A percentile compares a stretch with the other conserved stretches of the same genome.
These are phyloP conservation scores for Potorous gilbertii DNA, from an alignment of 2,797 vertebrate genomes.

Conservation along the genomic window DNA sequence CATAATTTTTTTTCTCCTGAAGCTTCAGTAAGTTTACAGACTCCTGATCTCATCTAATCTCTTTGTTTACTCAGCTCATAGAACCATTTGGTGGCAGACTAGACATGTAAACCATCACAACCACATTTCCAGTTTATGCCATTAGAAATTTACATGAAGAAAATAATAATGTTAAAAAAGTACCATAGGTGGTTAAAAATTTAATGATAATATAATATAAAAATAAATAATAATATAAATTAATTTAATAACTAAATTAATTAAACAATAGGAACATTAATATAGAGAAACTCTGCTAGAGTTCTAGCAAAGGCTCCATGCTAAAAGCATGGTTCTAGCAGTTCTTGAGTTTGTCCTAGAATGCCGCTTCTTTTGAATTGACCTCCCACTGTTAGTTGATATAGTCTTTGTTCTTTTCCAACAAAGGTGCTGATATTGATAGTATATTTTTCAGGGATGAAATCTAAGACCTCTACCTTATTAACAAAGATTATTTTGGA, in stretches of 20 bases:
- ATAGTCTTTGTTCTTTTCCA: background rate
- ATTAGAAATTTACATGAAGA: background rate
- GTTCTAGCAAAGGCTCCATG: background rate
- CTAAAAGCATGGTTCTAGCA: background rate
- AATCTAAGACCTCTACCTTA: slow-evolving; percentile 5
- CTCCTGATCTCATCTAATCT: background rate
- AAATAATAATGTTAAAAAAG: background rate
- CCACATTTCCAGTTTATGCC: background rate
- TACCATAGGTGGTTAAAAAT: background rate
- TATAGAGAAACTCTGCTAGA: background rate
- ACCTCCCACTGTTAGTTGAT: background rate
- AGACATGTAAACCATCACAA: background rate
- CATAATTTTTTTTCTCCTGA: background rate
- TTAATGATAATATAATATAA: background rate
- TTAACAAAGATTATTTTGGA: slow-evolving; percentile 5
- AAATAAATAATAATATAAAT: background rate
- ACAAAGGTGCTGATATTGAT: background rate
- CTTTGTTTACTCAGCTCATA: background rate
- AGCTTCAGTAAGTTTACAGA: no score
- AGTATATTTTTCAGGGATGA: background rate
- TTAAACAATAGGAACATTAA: background rate
- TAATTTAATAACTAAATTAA: background rate
- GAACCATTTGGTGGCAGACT: background rate
- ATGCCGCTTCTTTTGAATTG: background rate
- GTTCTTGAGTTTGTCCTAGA: fast-evolving